Evolutionary conservation across 2,888 invertebrate species (phyloP), one percentile per base, ranked within the genome.

Genomic region (Argyresthia goedartella): DNA sequence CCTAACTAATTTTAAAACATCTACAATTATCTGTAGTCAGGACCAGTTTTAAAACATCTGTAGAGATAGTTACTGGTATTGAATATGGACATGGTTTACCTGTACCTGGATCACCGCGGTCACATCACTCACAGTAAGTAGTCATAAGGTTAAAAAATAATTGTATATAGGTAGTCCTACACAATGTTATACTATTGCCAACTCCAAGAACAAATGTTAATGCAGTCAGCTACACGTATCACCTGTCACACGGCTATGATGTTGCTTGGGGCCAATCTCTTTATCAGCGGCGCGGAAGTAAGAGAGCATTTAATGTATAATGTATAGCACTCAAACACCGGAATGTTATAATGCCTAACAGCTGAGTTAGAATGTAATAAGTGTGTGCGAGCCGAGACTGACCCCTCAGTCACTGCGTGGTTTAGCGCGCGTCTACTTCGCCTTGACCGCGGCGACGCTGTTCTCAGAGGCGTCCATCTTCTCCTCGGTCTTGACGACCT

Each of bases 401-500:
- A n/a, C 16, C 16, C 16, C 25, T 25, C 46, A 4, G 46, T 44
- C 10, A 4, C 10, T 14, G 10, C 25, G 47, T 42, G 14, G 14
- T 34, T 35, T 13, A n/a, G 15, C 49, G 33, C 42, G 50, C 51
- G 51, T 57, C 64, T 79, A 81, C 69, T 82, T 81, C 68, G 42
- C 44, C 16, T 80, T 80, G 55, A 50, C 62, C 47, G 56, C 56
- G 54, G 59, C 60, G 35, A 63, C 58, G 46, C 56, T 55, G 55
- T 63, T 70, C 54, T 81, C 85, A 14, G 81, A 72, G 66, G 76
- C 79, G 66, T 84, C 86, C 62, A 65, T 66, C 58, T 86, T 86
- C 59, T 87, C 87, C 55, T 87, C 87, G 11, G 82, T 87, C 66
- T 87, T 87, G 46, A 84, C 79, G 55, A 87, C 79, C 56, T 87